Evolutionary conservation across 2,113 vertebrate species (phyloP).

Genomic region (Ovis canadensis): DNA sequence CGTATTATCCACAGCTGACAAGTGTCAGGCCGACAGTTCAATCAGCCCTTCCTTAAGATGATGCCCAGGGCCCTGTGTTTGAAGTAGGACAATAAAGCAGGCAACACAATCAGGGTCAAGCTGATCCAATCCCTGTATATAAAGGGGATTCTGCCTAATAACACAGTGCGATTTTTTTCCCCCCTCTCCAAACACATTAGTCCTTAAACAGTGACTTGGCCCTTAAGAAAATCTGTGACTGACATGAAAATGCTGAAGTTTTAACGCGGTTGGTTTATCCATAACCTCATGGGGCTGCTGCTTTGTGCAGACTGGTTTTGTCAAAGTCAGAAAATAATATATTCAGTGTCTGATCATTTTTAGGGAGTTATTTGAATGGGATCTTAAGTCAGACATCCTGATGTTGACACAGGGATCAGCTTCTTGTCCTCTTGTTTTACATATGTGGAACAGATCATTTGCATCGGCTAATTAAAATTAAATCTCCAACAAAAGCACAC

Average conservation of each 20-base stretch:
- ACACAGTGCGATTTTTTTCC: slow-evolving; percentile 40
- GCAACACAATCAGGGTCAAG: slow-evolving; percentile 78
- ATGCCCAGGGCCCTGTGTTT: slow-evolving; percentile 74
- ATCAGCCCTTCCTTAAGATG: slow-evolving; percentile 76
- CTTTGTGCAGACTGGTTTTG: slow-evolving; percentile 63
- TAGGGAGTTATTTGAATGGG: slow-evolving; percentile 50
- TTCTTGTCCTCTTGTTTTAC: slow-evolving; percentile 71
- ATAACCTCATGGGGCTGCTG: slow-evolving; percentile 65
- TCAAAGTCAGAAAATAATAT: slow-evolving; percentile 67
- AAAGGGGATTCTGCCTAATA: slow-evolving; percentile 78
- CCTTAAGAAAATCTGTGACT: slow-evolving; percentile 74
- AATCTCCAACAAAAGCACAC: slow-evolving; percentile 61
- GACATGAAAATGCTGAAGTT: slow-evolving; percentile 70
- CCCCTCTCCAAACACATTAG: slow-evolving; percentile 75
- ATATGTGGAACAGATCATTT: slow-evolving; percentile 73
- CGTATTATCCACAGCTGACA: slow-evolving; percentile 77
- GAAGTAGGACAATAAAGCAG: slow-evolving; percentile 78
- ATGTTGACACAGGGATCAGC: slow-evolving; percentile 55
- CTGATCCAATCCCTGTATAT: slow-evolving; percentile 73
- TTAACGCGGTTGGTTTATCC: slow-evolving; percentile 64
- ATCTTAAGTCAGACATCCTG: slow-evolving; percentile 40
- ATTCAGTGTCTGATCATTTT: slow-evolving; percentile 14
- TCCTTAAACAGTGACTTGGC: slow-evolving; percentile 72
- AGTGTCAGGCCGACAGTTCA: slow-evolving; percentile 80
- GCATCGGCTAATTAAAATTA: slow-evolving; percentile 76